phyloP scores from a whole-genome alignment of 2,888 invertebrate species.

The Cosmorhoe ocellata region DNA sequence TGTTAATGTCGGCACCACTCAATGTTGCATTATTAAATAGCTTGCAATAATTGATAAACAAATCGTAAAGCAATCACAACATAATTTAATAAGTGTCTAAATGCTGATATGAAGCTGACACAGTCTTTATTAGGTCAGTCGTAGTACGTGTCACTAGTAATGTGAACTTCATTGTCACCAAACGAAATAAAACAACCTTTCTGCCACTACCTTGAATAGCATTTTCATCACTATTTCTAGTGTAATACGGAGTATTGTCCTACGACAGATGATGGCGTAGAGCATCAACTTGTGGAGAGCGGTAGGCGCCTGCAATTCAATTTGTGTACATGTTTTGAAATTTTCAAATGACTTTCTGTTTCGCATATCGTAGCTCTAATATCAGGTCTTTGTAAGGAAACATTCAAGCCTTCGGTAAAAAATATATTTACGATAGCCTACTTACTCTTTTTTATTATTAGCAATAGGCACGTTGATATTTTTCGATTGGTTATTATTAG shows the following conservation, averaged over 20 bases:
- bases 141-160: slow-evolving; percentile 54
- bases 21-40: slow-evolving; percentile 16
- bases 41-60: slow-evolving; percentile 47
- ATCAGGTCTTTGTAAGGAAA: slow-evolving; percentile 13
- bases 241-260: slow-evolving; percentile 4
- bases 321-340: slow-evolving; percentile 47
- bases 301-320: slow-evolving; percentile 43
- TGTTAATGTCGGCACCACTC: slow-evolving; percentile 16
- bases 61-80: slow-evolving; percentile 50
- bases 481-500: too few species aligned
- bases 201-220: slow-evolving; percentile 2
- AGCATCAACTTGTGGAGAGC: slow-evolving; percentile 9
- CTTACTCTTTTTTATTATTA: not conserved
- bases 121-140: slow-evolving; percentile 63
- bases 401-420: not conserved
- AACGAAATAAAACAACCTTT: slow-evolving; percentile 28
- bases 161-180: slow-evolving; percentile 50
- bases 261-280: not conserved
- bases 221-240: slow-evolving; percentile 16
- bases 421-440: not conserved
- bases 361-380: slow-evolving; percentile 34
- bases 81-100: slow-evolving; percentile 58
- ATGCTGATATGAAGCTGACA: slow-evolving; percentile 57
- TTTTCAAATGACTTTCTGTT: slow-evolving; percentile 44
- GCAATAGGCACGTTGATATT: too few species aligned